Conservation (phyloP, 2,797 vertebrate species). For the Triplophysa bombifrons region DNA sequence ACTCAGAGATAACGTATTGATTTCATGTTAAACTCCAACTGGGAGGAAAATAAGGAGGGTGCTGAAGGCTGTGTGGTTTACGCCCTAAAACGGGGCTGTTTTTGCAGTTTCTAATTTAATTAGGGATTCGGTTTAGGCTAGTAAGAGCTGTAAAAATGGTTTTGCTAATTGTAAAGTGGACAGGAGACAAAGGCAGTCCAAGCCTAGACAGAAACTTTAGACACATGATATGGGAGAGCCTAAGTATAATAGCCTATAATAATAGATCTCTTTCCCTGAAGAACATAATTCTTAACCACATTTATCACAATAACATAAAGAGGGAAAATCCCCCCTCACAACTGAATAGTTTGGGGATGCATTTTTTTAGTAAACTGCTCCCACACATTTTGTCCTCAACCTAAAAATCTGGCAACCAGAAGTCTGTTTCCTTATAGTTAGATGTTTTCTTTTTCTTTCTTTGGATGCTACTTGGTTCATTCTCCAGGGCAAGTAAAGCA, state of each 20-base stretch:
- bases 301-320: conserved; percentile 35
- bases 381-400: conserved; percentile 65
- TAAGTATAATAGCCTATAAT: not conserved
- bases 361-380: conserved; percentile 61
- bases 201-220: not conserved
- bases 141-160: conserved; percentile 6
- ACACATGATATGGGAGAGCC: not conserved
- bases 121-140: conserved; percentile 38
- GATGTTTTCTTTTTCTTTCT: conserved; percentile 57
- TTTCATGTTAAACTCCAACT: conserved; percentile 21
- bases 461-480: not conserved
- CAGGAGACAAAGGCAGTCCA: conserved; percentile 12
- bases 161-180: conserved; percentile 34
- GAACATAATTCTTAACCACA: conserved; percentile 18
- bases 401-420: conserved; percentile 32
- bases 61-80: conserved; percentile 29
- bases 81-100: conserved; percentile 56
- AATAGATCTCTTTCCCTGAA: not conserved
- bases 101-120: conserved; percentile 60
- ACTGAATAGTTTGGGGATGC: conserved; percentile 66
- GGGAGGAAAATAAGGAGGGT: not conserved
- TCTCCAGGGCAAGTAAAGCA: conserved; percentile 27
- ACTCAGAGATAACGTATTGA: conserved; percentile 28
- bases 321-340: conserved; percentile 49
- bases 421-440: conserved; percentile 60